A percentile compares a stretch with the other conserved stretches of the same genome.
Evolutionary conservation across 2,797 vertebrate species (phyloP).

Genomic region (Anas flavirostris): DNA sequence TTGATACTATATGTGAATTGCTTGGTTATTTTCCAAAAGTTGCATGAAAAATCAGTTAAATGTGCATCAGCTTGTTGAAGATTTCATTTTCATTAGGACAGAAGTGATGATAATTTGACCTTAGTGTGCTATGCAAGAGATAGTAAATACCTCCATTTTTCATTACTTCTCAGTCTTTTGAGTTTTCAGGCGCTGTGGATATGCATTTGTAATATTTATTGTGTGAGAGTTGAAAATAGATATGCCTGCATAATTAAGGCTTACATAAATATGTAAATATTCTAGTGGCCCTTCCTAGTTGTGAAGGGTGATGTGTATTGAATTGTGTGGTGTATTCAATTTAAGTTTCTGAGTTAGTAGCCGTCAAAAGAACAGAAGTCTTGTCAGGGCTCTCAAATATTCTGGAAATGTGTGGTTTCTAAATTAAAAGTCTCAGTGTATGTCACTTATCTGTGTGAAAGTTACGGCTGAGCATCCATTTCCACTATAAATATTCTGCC

Average conservation of each 20-base stretch:
- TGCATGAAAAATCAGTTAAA: not conserved
- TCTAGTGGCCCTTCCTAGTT: not conserved
- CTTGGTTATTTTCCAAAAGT: not conserved
- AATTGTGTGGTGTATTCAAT: not conserved
- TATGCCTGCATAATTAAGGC: conserved; percentile 21
- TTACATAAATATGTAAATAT: conserved; percentile 42
- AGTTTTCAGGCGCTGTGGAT: not conserved
- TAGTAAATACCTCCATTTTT: not conserved
- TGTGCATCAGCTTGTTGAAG: not conserved
- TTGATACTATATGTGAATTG: not conserved
- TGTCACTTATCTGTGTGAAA: not conserved
- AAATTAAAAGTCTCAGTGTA: not conserved
- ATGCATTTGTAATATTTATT: conserved; percentile 16
- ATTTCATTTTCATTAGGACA: not conserved
- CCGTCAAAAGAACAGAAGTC: not conserved
- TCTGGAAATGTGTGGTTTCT: conserved; percentile 2
- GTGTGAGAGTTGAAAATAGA: conserved; percentile 19
- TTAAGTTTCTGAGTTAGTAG: not conserved
- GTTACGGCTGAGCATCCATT: conserved; percentile 10
- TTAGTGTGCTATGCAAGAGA: not conserved
- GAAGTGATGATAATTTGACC: not conserved
- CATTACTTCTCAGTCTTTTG: not conserved
- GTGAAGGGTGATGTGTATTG: not conserved
- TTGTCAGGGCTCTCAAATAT: conserved; percentile 13
- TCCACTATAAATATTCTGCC: not conserved